A percentile compares a stretch with the other conserved stretches of the same genome.
These are phyloP conservation scores for Nannoperca obscura DNA, from an alignment of 2,797 vertebrate species.

Conservation along the genomic window DNA sequence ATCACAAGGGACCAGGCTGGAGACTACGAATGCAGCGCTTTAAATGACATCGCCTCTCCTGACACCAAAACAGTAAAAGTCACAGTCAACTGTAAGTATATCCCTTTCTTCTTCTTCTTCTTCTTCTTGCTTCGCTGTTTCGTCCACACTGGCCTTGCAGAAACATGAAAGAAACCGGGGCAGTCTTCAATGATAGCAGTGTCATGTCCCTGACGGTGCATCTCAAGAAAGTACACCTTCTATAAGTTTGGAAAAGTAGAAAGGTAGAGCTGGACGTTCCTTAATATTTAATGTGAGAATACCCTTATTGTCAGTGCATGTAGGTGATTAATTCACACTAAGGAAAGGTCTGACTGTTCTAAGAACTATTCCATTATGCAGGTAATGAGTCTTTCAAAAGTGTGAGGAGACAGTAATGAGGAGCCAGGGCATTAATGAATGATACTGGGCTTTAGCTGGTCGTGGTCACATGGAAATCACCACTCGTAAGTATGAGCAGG, in stretches of 20 bases:
- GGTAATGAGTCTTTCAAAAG: constrained; percentile 90
- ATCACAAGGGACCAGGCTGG: constrained; percentile 97
- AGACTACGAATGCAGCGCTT: constrained; percentile 96
- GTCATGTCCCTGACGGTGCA: constrained; percentile 68
- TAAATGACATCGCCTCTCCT: constrained; percentile 95
- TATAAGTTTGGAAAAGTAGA: constrained; percentile 85
- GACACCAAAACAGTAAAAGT: constrained; percentile 96
- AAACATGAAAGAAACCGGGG: constrained; percentile 42
- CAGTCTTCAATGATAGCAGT: constrained; percentile 57
- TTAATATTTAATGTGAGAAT: constrained; percentile 89
- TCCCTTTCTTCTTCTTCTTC: constrained; percentile 42
- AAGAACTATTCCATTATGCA: constrained; percentile 89
- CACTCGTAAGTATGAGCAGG: constrained; percentile 56
- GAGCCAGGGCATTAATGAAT: constrained; percentile 87
- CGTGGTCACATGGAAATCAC: constrained; percentile 78
- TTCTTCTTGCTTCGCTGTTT: constrained; percentile 16
- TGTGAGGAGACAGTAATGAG: constrained; percentile 89
- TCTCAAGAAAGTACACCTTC: constrained; percentile 58
- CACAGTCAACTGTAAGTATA: constrained; percentile 98
- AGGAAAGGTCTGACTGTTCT: constrained; percentile 87
- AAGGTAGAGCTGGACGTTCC: constrained; percentile 68
- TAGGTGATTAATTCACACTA: constrained; percentile 87
- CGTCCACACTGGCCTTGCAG: constrained; percentile 29
- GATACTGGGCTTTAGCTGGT: constrained; percentile 83
- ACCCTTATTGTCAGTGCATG: constrained; percentile 85